Conservation (phyloP, 2,888 invertebrate species). For the Agrochola lota region DNA sequence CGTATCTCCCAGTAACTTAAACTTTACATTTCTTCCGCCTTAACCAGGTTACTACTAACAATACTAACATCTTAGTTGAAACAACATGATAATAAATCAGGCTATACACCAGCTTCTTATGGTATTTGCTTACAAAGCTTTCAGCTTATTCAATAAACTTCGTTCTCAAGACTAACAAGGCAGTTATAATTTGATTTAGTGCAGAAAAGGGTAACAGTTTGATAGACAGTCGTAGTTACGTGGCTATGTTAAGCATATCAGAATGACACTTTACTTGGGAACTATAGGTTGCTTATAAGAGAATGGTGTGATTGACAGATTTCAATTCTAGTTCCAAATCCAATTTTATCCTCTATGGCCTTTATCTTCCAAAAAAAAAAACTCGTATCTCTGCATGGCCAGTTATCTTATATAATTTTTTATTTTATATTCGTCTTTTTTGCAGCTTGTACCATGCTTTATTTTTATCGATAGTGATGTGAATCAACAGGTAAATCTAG, state of each 20-base stretch:
- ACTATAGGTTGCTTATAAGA: constrained; percentile 28
- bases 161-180: constrained; percentile 54
- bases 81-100: constrained; percentile 55
- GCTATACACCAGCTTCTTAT: constrained; percentile 33
- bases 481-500: constrained; percentile 53
- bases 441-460: constrained; percentile 15
- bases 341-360: background rate
- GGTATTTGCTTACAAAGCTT: constrained; percentile 51
- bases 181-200: constrained; percentile 64
- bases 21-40: constrained; percentile 37
- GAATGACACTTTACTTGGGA: constrained; percentile 8
- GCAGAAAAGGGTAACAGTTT: constrained; percentile 35
- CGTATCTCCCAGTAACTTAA: constrained; percentile 3
- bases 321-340: constrained; percentile 27
- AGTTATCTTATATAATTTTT: constrained; percentile 16
- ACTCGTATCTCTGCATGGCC: constrained; percentile 4
- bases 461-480: constrained; percentile 57
- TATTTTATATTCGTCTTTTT: background rate
- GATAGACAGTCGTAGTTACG: constrained; percentile 49
- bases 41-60: constrained; percentile 18
- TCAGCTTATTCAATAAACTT: constrained; percentile 46
- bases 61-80: constrained; percentile 41
- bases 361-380: constrained; percentile 12
- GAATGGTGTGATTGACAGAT: constrained; percentile 33
- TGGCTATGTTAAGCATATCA: constrained; percentile 27